Conservation (phyloP, 1,140 invertebrate genomes). For the Diabrotica undecimpunctata region DNA sequence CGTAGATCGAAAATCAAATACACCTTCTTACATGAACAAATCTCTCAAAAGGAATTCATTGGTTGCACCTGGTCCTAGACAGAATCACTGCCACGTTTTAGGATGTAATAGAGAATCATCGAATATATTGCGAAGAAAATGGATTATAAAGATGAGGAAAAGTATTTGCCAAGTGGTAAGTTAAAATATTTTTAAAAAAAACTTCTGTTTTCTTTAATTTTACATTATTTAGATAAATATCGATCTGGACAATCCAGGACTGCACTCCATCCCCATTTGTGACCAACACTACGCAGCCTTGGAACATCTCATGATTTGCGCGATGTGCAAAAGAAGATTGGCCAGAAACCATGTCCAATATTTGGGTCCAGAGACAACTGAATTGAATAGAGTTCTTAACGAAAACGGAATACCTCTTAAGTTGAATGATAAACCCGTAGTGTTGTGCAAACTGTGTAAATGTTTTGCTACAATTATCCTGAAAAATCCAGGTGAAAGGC, state of each 20-base stretch:
- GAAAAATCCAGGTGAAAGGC: conserved; percentile 53
- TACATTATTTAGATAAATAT: conserved; percentile 51
- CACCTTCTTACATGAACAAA: conserved; percentile 54
- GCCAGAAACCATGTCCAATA: conserved; percentile 69
- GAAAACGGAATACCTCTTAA: conserved; percentile 64
- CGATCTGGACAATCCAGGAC: conserved; percentile 55
- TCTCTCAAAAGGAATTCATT: conserved; percentile 38
- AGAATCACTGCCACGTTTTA: conserved; percentile 56
- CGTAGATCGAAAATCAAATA: conserved; percentile 73
- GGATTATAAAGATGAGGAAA: conserved; percentile 69
- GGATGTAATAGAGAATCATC: conserved; percentile 61
- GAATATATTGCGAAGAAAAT: conserved; percentile 71
- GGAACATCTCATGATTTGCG: conserved; percentile 68
- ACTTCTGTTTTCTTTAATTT: background rate
- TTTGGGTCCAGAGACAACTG: conserved; percentile 56
- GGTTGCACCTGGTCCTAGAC: conserved; percentile 43
- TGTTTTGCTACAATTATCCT: conserved; percentile 69
- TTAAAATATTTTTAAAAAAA: background rate
- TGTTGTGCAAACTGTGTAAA: conserved; percentile 71
- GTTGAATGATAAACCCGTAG: conserved; percentile 57
- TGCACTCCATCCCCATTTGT: conserved; percentile 62
- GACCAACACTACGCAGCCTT: conserved; percentile 60
- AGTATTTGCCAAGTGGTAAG: conserved; percentile 67
- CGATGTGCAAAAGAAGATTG: conserved; percentile 68
- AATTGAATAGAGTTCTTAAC: conserved; percentile 62